Conservation (phyloP, 2,888 invertebrate genomes). For the Therioaphis trifolii region DNA sequence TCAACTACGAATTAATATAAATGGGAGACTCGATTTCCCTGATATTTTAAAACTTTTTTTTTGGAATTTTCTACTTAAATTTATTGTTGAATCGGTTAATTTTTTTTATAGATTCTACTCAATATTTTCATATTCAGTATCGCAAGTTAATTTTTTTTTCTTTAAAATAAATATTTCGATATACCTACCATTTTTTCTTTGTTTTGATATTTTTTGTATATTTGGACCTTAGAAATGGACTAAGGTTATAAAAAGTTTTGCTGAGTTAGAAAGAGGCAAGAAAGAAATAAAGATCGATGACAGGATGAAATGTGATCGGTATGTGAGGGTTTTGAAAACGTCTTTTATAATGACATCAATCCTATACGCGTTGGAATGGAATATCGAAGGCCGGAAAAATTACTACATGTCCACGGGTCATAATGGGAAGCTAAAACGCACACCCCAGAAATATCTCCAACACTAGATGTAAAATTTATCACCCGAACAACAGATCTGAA, state of each 20-base stretch:
- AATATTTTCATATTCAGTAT: too few species aligned
- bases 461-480: conserved; percentile 43
- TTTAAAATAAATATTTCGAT: too few species aligned
- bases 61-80: too few species aligned
- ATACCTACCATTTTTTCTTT: too few species aligned
- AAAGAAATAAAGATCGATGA: conserved; percentile 46
- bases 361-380: conserved; percentile 28
- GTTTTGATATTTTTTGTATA: too few species aligned
- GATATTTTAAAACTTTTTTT: too few species aligned
- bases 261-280: background rate
- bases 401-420: conserved; percentile 10
- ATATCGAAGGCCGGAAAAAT: conserved; percentile 35
- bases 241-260: conserved; percentile 11
- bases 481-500: conserved; percentile 44
- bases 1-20: too few species aligned
- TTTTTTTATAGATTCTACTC: too few species aligned
- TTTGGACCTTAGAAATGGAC: background rate
- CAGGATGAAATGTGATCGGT: conserved; percentile 38
- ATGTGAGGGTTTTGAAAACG: conserved; percentile 27
- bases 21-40: too few species aligned
- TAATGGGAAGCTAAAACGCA: background rate
- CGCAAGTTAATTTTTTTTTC: too few species aligned
- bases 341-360: conserved; percentile 50
- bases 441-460: background rate
- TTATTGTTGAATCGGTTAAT: too few species aligned